Base-by-base conservation (phyloP, 1,140 invertebrate species). In the Eupristina koningsbergeri region DNA sequence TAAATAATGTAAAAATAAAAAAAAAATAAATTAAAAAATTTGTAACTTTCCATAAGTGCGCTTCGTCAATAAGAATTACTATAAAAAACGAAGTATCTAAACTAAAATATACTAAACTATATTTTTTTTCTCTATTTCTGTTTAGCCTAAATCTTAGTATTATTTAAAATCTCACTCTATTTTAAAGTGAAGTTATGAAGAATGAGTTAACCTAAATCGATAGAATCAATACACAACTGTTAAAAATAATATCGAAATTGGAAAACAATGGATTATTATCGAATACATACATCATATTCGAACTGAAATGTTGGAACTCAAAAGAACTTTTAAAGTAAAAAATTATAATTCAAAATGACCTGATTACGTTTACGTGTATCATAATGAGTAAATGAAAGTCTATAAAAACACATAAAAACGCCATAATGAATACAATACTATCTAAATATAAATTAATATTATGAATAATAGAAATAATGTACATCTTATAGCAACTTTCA, bases 241-340 rank as follows among this genome's bases (percentile, higher is more conserved):
- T 61, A 74, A 69, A 15, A 69, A 47, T 80, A 34, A 64, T 85
- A 82, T 85, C 73, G 67, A 85, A 85, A 85, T 80, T 89, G 89
- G 89, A 89, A 88, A 88, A 88, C 88, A 85, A 63, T 83, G 87
- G 88, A 89, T 89, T 89, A 82, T 67, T 77, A 82, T 88, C 86
- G 87, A 88, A 88, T 80, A 83, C 22, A 63, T 63, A 63, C 2
- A 53, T n/a, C 58, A 19, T 81, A 86, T 88, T 88, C 88, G 87
- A 88, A 83, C 69, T 78, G 45, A 73, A 85, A 83, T 31, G 74
- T 36, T 79, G 74, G 79, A 86, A 87, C 83, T 79, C 15, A 86
- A 81, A 69, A 85, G 84, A 86, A 69, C 39, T 29, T 22, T n/a
- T 17, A 86, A 87, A 83, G 53, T 82, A 82, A 84, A 84, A 85